Evolutionary conservation across 2,888 invertebrate genomes (phyloP).

Genomic region (Phaedon cochleariae): DNA sequence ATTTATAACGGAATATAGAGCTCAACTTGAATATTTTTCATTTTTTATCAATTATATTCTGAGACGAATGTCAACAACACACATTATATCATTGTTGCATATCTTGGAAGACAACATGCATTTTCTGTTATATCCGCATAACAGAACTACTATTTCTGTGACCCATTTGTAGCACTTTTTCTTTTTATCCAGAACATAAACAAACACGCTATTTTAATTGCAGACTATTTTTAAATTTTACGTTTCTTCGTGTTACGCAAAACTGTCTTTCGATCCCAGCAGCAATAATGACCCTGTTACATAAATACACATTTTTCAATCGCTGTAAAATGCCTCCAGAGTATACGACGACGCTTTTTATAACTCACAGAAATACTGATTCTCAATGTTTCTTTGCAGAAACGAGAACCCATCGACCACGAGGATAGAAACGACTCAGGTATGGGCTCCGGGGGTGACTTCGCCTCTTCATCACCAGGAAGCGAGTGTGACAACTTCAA

Average conservation of each 20-base stretch:
- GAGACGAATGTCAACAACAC: too few species aligned
- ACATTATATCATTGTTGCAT: too few species aligned
- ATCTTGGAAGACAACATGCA: too few species aligned
- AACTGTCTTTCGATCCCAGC: constrained; percentile 38
- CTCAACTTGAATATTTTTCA: too few species aligned
- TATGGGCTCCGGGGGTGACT: constrained; percentile 70
- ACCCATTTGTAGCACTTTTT: constrained; percentile 39
- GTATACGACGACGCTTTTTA: background rate
- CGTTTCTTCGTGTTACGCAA: constrained; percentile 39
- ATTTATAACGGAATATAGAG: too few species aligned
- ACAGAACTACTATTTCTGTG: constrained; percentile 33
- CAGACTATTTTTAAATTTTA: constrained; percentile 47
- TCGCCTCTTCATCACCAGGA: constrained; percentile 69
- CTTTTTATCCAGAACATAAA: constrained; percentile 46
- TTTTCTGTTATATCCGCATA: background rate
- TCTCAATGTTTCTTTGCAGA: constrained; percentile 60
- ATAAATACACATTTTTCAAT: constrained; percentile 30
- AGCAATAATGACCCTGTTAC: constrained; percentile 40
- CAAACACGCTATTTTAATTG: constrained; percentile 48
- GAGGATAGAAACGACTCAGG: constrained; percentile 67
- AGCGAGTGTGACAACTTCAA: constrained; percentile 60
- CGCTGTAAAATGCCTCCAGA: background rate
- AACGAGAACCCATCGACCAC: constrained; percentile 64
- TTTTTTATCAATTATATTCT: too few species aligned
- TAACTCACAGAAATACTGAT: background rate